Base-by-base conservation (phyloP, 2,888 invertebrate genomes). In the Drosophila meridiana region DNA sequence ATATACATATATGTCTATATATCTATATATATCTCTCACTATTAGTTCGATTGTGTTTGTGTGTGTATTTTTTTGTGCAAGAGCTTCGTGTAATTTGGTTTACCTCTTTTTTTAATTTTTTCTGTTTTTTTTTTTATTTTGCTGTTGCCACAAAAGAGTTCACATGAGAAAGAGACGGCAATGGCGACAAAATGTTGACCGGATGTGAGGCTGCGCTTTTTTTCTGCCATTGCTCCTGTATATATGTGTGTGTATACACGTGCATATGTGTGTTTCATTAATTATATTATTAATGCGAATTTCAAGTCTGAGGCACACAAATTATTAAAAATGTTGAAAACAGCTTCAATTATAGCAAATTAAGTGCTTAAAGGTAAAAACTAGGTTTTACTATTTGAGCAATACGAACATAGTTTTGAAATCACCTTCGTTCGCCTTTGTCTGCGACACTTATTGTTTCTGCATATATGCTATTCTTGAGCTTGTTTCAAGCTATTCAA, bases 121-220 rank as follows among this genome's bases (percentile, higher is more conserved):
- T 62, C 52, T 43, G 20, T 20, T 8, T 43, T 43, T 45, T 9
- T 77, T 69, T 74, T 55, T 59, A 40, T 38, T 69, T 78, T 79
- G 68, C 67, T 43, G 75, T 75, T 87, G 71, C 71, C 70, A 70
- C 55, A 80, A 85, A 85, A 85, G 85, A 90, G 85, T 86, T 86
- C 90, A 86, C 85, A 86, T 86, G 90, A 86, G 90, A 88, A 70
- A 78, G 83, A 86, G 89, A 82, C 72, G 76, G 86, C 88, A 75
- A 75, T 60, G 84, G 89, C 90, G 89, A 91, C 91, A 90, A 90
- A 88, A 87, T 88, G 87, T 89, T 90, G 90, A 85, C 91, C 90
- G 90, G 90, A 90, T 91, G 91, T 90, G 90, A 91, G 87, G 83
- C 89, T 90, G 86, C 89, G 90, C 73, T 87, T 89, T 90, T 90